Evolutionary conservation across 1,140 invertebrate species (phyloP).

Genomic region (Aphelinus atriplicis): DNA sequence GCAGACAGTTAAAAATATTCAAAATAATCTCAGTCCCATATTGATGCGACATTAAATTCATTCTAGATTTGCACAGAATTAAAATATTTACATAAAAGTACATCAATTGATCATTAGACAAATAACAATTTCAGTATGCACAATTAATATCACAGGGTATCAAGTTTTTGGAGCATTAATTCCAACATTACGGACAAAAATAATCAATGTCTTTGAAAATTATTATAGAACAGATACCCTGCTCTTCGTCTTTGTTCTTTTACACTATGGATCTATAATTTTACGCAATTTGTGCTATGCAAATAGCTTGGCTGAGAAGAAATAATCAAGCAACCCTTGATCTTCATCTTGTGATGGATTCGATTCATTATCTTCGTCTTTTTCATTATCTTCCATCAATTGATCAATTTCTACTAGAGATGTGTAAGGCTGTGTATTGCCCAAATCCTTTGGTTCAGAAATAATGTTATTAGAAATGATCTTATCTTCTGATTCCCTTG

Average conservation of each 20-base stretch:
- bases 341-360: slow-evolving; percentile 46
- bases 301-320: slow-evolving; percentile 59
- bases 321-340: slow-evolving; percentile 55
- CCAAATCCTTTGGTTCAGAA: slow-evolving; percentile 1
- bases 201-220: slow-evolving; percentile 2
- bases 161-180: slow-evolving; percentile 8
- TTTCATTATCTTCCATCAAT: slow-evolving; percentile 18
- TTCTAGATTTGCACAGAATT: slow-evolving; percentile 20
- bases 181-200: neutral
- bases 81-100: slow-evolving; percentile 34
- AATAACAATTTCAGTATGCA: slow-evolving; percentile 20
- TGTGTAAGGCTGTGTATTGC: slow-evolving; percentile 19
- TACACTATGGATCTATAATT: neutral
- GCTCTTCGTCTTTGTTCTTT: too few species aligned
- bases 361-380: slow-evolving; percentile 36
- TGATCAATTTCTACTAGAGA: slow-evolving; percentile 19
- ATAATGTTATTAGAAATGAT: slow-evolving; percentile 1
- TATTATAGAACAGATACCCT: neutral
- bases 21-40: slow-evolving; percentile 27
- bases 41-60: slow-evolving; percentile 6
- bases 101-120: slow-evolving; percentile 8
- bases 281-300: slow-evolving; percentile 44
- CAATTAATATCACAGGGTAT: slow-evolving; percentile 28
- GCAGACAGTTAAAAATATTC: slow-evolving; percentile 16
- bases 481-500: neutral